Evolutionary conservation across 1,140 invertebrate genomes (phyloP), one percentile per base, ranked within the genome.

Genomic region (Sinonovacula constricta): DNA sequence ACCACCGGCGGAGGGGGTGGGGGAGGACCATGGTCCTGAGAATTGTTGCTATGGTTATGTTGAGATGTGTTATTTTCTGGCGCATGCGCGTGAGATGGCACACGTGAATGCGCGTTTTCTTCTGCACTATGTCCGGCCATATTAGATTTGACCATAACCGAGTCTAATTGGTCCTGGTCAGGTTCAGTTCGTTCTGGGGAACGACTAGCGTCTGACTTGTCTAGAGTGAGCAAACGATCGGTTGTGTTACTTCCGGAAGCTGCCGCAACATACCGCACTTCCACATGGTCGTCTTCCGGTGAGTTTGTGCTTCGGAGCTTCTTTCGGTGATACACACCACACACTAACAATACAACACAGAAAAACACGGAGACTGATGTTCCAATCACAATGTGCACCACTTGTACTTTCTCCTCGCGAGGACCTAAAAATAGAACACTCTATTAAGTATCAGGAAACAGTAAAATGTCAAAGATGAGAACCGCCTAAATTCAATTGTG

Each of bases 331-430:
- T 87, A 87, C 54, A 87, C 84, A 18, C 84, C 86, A 76, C 86
- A 87, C n/a, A 87, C 82, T 63, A 87, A 59, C 45, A 87, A 79
- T 30, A 86, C 84, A 39, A 87, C 85, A 75, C 83, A 84, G 81
- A 87, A 85, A 68, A 87, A 87, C 54, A 83, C 84, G 36, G 86
- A 86, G 70, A 87, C 86, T 54, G 86, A 87, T 24, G 85, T 86
- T 39, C 86, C 86, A 39, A 87, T 85, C 34, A 85, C 83, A 57
- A 87, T 87, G 79, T 87, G 86, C 30, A 87, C 79, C 62, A 87
- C 82, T 51, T 85, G 83, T n/a, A 86, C 72, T 26, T 80, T 80
- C 7, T 81, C 81, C 63, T 75, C 67, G 24, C 69, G 79, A 24
- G 83, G 83, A 81, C 86, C 86, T 87, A 75, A 26, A 66, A 56